Base-by-base conservation (phyloP, 30 jellyfish, hydroid and myxozoan species). In the Aurelia sp. region DNA sequence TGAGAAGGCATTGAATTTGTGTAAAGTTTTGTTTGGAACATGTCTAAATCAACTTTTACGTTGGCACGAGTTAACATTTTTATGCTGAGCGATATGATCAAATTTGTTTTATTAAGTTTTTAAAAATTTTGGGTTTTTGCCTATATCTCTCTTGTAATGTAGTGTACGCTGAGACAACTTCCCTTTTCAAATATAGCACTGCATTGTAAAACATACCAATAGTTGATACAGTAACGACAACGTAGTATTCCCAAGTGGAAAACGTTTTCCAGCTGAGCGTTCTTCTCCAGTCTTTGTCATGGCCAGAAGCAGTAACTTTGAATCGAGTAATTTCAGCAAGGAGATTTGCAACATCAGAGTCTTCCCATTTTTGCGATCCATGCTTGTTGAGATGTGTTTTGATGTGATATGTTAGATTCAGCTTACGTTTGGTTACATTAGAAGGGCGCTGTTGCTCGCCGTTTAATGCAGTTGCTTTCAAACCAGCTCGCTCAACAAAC, bases 401-500 rank as follows among this genome's bases (percentile, higher is more conserved):
- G 23, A 74, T 55, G 68, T 78, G 61, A 23, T 12, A 13, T 17
- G 89, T 78, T 11, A 78, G 52, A 52, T 76, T 76, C 66, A 19
- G 11, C n/a, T 23, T 44, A 17, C 62, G 48, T 31, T 69, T 22
- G 13, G 87, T 8, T n/a, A 11, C 61, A 17, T 76, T 76, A 6
- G 23, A 53, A 59, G 64, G 76, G 66, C 76, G 75, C 37, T 61
- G 76, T 74, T 59, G 52, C 16, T 55, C 86, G 22, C 60, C 66
- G 11, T 57, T 31, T 64, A 13, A 44, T 33, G 58, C 76, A 7
- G 73, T 31, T 20, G 52, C 47, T 27, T 41, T 20, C 79, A 78
- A 18, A 17, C 89, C 89, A 44, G 64, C 79, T n/a, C 79, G 79
- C 23, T 78, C 89, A 69, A 78, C 66, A 61, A 78, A 78, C 89